phyloP scores from a whole-genome alignment of 2,888 invertebrate species.

The Cantharis flavilabris region DNA sequence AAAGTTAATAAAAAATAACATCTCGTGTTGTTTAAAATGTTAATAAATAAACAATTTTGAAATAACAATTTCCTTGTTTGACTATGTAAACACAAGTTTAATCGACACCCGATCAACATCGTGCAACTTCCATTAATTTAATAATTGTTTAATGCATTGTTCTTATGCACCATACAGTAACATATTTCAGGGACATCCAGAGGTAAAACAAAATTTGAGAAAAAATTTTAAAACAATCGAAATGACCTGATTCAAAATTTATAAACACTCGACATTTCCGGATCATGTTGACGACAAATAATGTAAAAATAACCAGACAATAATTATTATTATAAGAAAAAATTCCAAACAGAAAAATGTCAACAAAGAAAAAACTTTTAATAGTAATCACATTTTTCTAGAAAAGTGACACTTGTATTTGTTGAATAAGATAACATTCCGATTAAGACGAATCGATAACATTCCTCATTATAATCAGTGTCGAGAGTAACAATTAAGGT shows the following conservation, averaged over 20 bases:
- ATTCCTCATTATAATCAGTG: neutral
- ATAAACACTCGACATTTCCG: no score
- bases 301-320: neutral
- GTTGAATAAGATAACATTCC: neutral
- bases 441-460: neutral
- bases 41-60: neutral
- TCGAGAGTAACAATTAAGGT: neutral
- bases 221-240: neutral
- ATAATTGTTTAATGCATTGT: neutral
- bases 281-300: neutral
- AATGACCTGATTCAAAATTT: neutral
- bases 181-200: neutral
- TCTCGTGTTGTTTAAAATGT: neutral
- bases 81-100: neutral
- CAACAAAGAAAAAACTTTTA: neutral
- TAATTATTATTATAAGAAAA: neutral
- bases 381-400: neutral
- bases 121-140: neutral
- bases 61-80: neutral
- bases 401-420: neutral
- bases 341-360: neutral
- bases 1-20: neutral
- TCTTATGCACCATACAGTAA: neutral
- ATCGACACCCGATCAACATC: neutral
- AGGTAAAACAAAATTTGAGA: neutral